These are phyloP conservation scores for Smithornis capensis DNA, from an alignment of 2,113 vertebrate species.

Conservation along the genomic window DNA sequence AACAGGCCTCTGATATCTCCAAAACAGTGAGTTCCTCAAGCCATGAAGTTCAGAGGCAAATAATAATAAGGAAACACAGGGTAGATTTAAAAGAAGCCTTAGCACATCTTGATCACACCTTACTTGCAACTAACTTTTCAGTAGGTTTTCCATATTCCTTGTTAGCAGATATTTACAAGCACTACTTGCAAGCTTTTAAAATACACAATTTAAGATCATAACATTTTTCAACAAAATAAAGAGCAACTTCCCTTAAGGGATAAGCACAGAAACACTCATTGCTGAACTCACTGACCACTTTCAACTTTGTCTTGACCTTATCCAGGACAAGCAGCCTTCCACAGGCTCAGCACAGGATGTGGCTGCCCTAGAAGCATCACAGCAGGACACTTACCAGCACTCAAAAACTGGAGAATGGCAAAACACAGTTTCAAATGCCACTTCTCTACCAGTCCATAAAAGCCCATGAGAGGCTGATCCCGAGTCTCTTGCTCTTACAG, in stretches of 20 bases:
- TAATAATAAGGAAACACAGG: background rate
- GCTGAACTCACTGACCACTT: background rate
- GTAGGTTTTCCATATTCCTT: background rate
- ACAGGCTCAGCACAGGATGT: background rate
- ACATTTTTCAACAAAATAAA: background rate
- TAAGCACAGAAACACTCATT: background rate
- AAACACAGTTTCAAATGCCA: background rate
- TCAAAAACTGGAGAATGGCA: background rate
- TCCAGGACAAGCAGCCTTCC: background rate
- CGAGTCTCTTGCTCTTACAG: fast-evolving
- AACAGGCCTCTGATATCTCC: background rate
- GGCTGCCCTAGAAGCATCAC: background rate
- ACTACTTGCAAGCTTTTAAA: background rate
- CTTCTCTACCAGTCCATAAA: background rate
- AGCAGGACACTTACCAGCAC: background rate
- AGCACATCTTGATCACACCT: background rate
- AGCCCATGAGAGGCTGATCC: background rate
- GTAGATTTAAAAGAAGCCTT: background rate
- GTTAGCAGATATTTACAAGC: background rate
- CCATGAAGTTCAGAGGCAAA: background rate
- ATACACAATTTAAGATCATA: background rate
- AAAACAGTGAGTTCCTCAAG: background rate
- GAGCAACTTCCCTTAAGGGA: background rate
- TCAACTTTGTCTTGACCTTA: background rate
- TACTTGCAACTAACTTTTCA: background rate